These are phyloP conservation scores for Meloe dianella DNA, from an alignment of 2,888 invertebrate genomes.

Conservation along the genomic window DNA sequence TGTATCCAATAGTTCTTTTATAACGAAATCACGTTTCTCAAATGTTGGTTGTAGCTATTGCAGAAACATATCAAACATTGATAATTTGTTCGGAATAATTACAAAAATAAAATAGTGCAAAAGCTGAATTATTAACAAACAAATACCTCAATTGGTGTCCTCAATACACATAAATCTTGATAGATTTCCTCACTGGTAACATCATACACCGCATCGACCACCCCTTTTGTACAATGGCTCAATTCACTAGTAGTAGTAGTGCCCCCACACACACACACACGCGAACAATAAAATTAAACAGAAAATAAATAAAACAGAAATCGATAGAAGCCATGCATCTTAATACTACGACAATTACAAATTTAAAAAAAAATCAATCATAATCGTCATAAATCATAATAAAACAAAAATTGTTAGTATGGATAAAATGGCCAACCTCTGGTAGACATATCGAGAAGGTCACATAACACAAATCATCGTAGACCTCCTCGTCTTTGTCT, in stretches of 20 bases:
- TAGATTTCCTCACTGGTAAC: conserved; percentile 90
- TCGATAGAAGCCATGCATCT: conserved; percentile 29
- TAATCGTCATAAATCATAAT: too few species aligned
- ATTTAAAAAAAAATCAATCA: too few species aligned
- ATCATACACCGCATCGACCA: conserved; percentile 42
- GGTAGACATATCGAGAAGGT: conserved; percentile 73
- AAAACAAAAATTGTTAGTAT: neutral
- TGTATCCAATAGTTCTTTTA: conserved; percentile 93
- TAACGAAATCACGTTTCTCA: conserved; percentile 92
- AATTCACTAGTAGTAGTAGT: conserved; percentile 49
- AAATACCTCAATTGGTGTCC: conserved; percentile 47
- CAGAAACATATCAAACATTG: too few species aligned
- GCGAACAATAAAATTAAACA: conserved; percentile 45
- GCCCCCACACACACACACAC: too few species aligned
- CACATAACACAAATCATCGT: conserved; percentile 88
- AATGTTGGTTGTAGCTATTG: conserved; percentile 53
- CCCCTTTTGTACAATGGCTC: conserved; percentile 4
- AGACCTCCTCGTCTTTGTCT: conserved; percentile 80
- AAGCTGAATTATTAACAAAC: neutral
- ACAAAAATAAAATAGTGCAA: conserved; percentile 15
- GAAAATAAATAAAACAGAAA: conserved; percentile 42
- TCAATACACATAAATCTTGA: conserved; percentile 87
- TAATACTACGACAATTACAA: conserved; percentile 12
- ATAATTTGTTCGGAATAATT: too few species aligned
- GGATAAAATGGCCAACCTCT: conserved; percentile 65